These are phyloP conservation scores for Pediacus dermestoides DNA, from an alignment of 2,888 invertebrate species.

Conservation along the genomic window DNA sequence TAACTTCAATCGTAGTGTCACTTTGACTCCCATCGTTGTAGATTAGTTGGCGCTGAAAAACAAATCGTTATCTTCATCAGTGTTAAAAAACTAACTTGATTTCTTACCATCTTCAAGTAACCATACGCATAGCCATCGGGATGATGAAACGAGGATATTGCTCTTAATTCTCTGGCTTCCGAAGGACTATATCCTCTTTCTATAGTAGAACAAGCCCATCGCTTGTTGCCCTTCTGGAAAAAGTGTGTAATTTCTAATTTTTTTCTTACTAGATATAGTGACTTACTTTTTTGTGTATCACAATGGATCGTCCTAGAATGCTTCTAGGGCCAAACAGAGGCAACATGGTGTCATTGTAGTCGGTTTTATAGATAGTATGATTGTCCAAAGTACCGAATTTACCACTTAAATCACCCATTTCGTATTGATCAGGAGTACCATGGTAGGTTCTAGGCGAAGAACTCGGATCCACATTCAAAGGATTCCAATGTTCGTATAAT, in stretches of 20 bases:
- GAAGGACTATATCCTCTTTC: constrained; percentile 85
- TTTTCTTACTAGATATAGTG: constrained; percentile 4
- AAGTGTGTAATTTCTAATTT: background rate
- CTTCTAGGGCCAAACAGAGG: constrained; percentile 78
- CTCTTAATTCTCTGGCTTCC: constrained; percentile 80
- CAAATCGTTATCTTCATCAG: constrained; percentile 13
- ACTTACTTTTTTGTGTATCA: constrained; percentile 71
- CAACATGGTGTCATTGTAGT: constrained; percentile 76
- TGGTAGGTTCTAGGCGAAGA: constrained; percentile 54
- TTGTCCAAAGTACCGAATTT: constrained; percentile 79
- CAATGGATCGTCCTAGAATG: constrained; percentile 80
- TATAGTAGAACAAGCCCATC: constrained; percentile 83
- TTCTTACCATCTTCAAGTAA: constrained; percentile 74
- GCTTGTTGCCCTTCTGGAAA: constrained; percentile 52
- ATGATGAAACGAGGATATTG: constrained; percentile 89
- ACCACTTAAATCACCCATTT: constrained; percentile 79
- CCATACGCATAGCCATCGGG: constrained; percentile 82
- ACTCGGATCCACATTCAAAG: constrained; percentile 65
- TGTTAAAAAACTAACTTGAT: too few relatives aligned
- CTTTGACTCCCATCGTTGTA: constrained; percentile 82
- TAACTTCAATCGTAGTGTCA: constrained; percentile 87
- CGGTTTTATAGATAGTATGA: constrained; percentile 55
- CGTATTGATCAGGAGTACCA: constrained; percentile 82
- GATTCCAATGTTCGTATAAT: constrained; percentile 84
- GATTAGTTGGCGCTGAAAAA: constrained; percentile 73